Conservation (phyloP, 2,888 invertebrate genomes). For the Leptura quadrifasciata region DNA sequence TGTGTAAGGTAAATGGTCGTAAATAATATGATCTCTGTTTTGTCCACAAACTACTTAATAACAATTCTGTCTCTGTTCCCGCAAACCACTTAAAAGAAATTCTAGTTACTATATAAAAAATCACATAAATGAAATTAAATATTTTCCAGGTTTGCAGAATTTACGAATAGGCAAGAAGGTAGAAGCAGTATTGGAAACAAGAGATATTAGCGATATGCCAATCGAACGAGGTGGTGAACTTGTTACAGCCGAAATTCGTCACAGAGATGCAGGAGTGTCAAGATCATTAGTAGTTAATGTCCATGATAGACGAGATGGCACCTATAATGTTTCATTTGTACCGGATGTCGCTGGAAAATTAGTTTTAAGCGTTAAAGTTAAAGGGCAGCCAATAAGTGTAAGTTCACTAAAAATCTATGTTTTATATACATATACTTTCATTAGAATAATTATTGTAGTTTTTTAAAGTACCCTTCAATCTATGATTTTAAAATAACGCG, state of each 20-base stretch:
- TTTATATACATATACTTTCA: no score
- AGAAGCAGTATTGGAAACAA: conserved; percentile 78
- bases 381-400: conserved; percentile 82
- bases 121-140: not conserved
- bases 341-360: conserved; percentile 81
- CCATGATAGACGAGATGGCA: conserved; percentile 80
- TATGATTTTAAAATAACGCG: no score
- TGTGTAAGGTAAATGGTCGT: no score
- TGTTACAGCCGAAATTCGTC: conserved; percentile 77
- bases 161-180: conserved; percentile 80
- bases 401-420: conserved; percentile 37
- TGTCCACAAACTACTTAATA: no score
- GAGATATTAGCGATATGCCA: conserved; percentile 79
- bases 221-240: conserved; percentile 82
- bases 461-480: no score
- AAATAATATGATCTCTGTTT: no score
- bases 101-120: no score
- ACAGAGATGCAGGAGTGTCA: conserved; percentile 74
- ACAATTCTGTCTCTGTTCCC: no score
- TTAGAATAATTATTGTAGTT: no score
- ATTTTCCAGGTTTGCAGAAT: conserved; percentile 75
- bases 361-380: conserved; percentile 78
- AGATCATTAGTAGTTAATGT: conserved; percentile 75
- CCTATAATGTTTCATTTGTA: conserved; percentile 78
- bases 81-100: no score